A percentile compares a stretch with the other conserved stretches of the same genome.
Conservation (phyloP, 2,888 invertebrate genomes). For the Amblyjoppa fuscipennis region DNA sequence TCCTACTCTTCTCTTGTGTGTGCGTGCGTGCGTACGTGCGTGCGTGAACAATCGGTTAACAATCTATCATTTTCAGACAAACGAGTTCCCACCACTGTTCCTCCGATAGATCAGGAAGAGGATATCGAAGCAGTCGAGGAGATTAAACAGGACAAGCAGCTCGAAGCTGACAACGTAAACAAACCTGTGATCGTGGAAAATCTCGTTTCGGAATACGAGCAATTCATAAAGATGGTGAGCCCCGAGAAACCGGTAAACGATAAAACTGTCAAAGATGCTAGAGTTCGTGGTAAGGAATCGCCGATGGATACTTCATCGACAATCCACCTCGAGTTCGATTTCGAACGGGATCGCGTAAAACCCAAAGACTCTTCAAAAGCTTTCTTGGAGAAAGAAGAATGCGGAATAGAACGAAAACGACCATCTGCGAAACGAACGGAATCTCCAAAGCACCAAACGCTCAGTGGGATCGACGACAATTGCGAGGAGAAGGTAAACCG, state of each 20-base stretch:
- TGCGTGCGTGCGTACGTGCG: too few relatives aligned
- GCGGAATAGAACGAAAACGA: slow-evolving; percentile 10
- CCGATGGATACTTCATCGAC: slow-evolving; percentile 52
- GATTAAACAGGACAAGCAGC: not conserved
- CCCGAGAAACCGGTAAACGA: slow-evolving; percentile 67
- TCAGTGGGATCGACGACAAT: slow-evolving; percentile 24
- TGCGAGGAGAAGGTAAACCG: slow-evolving; percentile 38
- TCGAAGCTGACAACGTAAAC: slow-evolving; percentile 1
- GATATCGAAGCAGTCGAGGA: slow-evolving; percentile 26
- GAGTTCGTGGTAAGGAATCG: slow-evolving; percentile 4
- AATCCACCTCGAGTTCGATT: slow-evolving; percentile 63
- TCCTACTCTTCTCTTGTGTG: not conserved
- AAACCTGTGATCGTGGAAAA: slow-evolving; percentile 79
- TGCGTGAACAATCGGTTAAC: not conserved
- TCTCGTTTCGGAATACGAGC: slow-evolving; percentile 86
- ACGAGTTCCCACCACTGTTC: slow-evolving; percentile 39
- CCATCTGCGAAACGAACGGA: slow-evolving; percentile 22
- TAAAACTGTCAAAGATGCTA: not conserved
- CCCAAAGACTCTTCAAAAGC: slow-evolving; percentile 14
- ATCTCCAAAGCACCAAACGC: slow-evolving; percentile 25
- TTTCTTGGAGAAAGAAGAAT: slow-evolving; percentile 9
- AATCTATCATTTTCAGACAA: slow-evolving; percentile 42
- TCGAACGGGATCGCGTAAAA: slow-evolving; percentile 49
- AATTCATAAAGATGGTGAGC: slow-evolving; percentile 87
- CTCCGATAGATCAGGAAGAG: slow-evolving; percentile 44